A percentile compares a stretch with the other conserved stretches of the same genome.
Conservation (phyloP, 2,113 vertebrate species). For the Zosterops japonicus region DNA sequence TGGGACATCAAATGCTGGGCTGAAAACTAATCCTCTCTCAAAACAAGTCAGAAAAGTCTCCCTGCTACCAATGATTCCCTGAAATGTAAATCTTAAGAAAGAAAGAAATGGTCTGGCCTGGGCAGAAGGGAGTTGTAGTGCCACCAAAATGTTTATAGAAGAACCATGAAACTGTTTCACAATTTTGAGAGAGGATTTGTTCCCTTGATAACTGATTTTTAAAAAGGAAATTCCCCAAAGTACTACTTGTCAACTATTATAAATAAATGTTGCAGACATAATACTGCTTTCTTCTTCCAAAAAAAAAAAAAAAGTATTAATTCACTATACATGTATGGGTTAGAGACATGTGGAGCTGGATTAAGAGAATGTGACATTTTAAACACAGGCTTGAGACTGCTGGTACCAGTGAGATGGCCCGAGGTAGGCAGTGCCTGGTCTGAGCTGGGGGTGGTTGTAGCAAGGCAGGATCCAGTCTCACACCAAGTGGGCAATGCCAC, state of each 20-base stretch:
- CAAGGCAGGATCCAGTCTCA: not conserved
- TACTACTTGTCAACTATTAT: constrained; percentile 14
- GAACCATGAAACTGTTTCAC: not conserved
- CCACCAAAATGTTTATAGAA: not conserved
- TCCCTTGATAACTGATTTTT: not conserved
- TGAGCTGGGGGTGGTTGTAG: not conserved
- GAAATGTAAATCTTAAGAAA: not conserved
- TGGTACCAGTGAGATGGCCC: not conserved
- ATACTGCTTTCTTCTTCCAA: not conserved
- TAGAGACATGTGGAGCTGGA: not conserved
- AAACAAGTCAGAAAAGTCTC: not conserved
- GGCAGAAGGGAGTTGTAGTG: not conserved
- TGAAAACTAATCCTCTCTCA: not conserved
- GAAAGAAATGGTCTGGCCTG: not conserved
- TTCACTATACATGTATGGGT: not conserved
- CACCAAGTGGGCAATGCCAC: accelerated
- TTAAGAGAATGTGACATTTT: not conserved
- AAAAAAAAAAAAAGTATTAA: not conserved
- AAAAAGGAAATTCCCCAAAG: not conserved
- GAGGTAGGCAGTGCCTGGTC: accelerated
- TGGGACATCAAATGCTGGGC: accelerated
- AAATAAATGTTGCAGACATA: constrained; percentile 1
- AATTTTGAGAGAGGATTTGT: constrained; percentile 10
- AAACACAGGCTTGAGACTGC: not conserved
- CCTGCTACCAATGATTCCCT: not conserved